These are phyloP conservation scores for Emydoidea blandingii DNA, from an alignment of 2,797 vertebrate genomes.

Conservation along the genomic window DNA sequence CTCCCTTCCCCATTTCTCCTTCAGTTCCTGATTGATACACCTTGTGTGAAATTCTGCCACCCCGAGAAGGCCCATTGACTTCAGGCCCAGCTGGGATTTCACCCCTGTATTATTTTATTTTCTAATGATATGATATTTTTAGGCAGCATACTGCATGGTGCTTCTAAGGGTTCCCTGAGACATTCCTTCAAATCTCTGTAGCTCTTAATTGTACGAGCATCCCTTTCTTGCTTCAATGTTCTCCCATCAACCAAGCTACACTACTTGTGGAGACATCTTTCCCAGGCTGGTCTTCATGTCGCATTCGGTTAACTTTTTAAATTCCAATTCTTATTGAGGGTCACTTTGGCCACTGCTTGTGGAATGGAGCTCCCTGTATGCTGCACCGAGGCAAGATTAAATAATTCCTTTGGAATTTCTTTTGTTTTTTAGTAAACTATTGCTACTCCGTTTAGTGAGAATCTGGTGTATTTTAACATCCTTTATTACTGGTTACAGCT, in stretches of 20 bases:
- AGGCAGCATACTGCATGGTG: neutral
- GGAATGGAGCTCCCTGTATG: neutral
- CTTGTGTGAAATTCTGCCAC: neutral
- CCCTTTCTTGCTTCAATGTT: neutral
- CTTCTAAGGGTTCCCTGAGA: neutral
- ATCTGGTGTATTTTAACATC: neutral
- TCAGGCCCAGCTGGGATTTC: neutral
- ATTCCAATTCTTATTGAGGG: neutral
- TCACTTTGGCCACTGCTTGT: neutral
- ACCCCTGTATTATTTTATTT: neutral
- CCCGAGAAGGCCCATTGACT: neutral
- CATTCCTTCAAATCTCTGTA: fast-evolving
- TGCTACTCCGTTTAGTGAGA: neutral
- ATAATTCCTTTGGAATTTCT: neutral
- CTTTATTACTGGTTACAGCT: neutral
- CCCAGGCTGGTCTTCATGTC: neutral
- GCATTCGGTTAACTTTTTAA: neutral
- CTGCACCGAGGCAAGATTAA: neutral
- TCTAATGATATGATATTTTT: neutral
- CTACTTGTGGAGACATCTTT: neutral
- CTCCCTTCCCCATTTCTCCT: neutral
- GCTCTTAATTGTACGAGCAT: neutral
- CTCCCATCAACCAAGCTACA: neutral
- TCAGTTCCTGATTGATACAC: neutral
- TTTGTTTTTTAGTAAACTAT: neutral